These are phyloP conservation scores for Lasioglossum leucozonium DNA, from an alignment of 2,888 invertebrate genomes.

Conservation along the genomic window DNA sequence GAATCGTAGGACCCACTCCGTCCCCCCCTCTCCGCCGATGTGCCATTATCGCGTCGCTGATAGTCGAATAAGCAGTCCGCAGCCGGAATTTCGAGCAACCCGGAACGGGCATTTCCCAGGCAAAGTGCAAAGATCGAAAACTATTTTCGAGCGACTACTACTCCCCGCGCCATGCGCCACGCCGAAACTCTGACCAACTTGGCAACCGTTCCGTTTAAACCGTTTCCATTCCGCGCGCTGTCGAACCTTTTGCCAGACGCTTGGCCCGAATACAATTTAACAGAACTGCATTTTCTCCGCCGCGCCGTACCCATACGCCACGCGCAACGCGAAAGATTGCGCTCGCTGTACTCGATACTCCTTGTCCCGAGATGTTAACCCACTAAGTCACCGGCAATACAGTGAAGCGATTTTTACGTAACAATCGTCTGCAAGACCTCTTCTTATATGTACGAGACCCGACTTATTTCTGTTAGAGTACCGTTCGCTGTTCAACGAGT, in stretches of 20 bases:
- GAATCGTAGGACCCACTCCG: conserved; percentile 29
- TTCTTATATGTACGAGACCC: too few relatives aligned
- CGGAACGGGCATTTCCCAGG: conserved; percentile 20
- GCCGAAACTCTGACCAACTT: conserved; percentile 39
- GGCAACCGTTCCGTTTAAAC: conserved; percentile 24
- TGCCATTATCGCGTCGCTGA: conserved; percentile 53
- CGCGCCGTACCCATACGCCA: not conserved
- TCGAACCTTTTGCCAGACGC: conserved; percentile 12
- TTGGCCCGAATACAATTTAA: conserved; percentile 19
- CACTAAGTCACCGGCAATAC: not conserved
- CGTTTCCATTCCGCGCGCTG: conserved; percentile 13
- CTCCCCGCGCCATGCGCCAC: not conserved
- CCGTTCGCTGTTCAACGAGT: too few relatives aligned
- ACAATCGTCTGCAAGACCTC: too few relatives aligned
- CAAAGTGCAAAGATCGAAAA: conserved; percentile 24
- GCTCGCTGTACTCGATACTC: not conserved
- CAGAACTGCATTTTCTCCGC: not conserved
- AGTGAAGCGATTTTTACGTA: not conserved
- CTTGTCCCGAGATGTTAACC: not conserved
- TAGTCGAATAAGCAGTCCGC: conserved; percentile 51
- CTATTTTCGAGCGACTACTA: conserved; percentile 20
- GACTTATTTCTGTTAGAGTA: too few relatives aligned
- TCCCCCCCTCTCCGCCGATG: conserved; percentile 9
- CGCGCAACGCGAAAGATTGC: conserved; percentile 14
- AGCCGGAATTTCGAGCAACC: conserved; percentile 33